A percentile compares a stretch with the other conserved stretches of the same genome.
phyloP scores from a whole-genome alignment of 2,113 vertebrate species.

The Myiopsitta monachus region DNA sequence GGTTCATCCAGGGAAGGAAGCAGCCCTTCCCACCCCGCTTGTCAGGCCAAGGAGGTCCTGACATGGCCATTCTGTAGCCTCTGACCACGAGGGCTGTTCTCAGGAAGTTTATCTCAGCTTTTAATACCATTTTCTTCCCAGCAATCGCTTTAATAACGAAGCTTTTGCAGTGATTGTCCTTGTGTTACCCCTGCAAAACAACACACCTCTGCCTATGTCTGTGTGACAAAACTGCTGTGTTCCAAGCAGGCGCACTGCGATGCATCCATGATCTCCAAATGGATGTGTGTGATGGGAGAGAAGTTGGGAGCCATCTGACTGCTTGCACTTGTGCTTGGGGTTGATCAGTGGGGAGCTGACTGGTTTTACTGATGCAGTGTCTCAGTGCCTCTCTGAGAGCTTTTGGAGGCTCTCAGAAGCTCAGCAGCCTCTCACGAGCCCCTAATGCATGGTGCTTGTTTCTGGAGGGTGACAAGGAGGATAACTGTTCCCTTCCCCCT shows the following conservation, averaged over 20 bases:
- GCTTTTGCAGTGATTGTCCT: background rate
- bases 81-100: background rate
- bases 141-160: background rate
- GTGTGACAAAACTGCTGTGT: background rate
- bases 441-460: background rate
- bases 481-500: background rate
- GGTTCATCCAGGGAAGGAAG: background rate
- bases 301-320: background rate
- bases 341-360: background rate
- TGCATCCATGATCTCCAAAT: background rate
- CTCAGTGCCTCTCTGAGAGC: background rate
- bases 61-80: background rate
- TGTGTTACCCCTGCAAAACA: background rate
- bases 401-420: background rate
- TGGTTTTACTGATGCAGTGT: background rate
- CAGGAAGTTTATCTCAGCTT: background rate
- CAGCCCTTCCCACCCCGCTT: background rate
- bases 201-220: background rate
- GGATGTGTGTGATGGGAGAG: background rate
- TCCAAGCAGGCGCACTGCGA: fast-evolving
- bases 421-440: background rate
- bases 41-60: background rate
- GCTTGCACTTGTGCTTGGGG: background rate
- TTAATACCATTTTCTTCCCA: background rate
- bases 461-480: background rate